Conservation (phyloP, 2,888 invertebrate genomes). For the Conomelus anceps region DNA sequence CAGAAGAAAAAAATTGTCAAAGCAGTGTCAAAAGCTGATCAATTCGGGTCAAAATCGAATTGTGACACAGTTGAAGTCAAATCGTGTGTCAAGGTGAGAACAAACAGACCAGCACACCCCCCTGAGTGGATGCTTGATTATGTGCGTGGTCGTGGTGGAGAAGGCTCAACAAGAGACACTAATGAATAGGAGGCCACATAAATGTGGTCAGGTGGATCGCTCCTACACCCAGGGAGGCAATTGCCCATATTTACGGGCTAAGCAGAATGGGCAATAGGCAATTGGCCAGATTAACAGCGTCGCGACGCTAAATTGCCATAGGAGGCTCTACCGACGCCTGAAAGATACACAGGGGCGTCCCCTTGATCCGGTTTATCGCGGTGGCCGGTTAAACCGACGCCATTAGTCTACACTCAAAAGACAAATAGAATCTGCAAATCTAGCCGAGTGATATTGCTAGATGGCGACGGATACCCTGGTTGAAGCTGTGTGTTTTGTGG, state of each 20-base stretch:
- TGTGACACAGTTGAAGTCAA: no score
- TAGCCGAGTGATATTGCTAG: no score
- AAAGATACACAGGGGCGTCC: neutral
- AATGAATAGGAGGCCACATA: neutral
- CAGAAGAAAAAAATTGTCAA: no score
- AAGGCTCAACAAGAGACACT: neutral
- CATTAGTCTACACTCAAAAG: no score
- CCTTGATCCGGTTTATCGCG: neutral
- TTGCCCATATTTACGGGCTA: neutral
- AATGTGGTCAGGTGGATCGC: no score
- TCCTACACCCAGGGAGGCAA: neutral
- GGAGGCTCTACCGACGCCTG: neutral
- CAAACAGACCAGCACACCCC: neutral
- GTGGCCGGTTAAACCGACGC: neutral
- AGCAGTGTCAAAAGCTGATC: no score
- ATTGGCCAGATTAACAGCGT: neutral
- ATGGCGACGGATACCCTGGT: no score
- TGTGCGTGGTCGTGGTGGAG: neutral
- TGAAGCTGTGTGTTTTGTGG: no score
- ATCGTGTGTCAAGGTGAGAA: no score
- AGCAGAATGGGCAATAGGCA: no score
- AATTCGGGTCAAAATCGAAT: no score
- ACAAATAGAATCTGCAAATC: no score
- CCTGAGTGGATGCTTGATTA: neutral
- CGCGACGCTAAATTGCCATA: neutral